These are phyloP conservation scores for Hippocampus mohnikei DNA, from an alignment of 2,113 vertebrate species.

Conservation along the genomic window DNA sequence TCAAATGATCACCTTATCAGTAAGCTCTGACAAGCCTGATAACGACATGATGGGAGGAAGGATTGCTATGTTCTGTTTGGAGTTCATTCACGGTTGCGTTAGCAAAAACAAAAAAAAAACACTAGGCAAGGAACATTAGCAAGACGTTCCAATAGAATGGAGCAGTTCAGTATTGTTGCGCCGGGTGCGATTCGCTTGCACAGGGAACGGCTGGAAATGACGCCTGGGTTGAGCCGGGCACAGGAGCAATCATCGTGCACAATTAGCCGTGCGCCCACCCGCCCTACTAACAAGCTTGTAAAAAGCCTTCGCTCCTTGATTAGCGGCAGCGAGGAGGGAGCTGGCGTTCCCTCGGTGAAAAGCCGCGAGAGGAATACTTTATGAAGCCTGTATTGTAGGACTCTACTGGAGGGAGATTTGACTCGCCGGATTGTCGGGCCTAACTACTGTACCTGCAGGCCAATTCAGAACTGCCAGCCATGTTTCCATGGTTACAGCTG, in stretches of 20 bases:
- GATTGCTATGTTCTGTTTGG: background rate
- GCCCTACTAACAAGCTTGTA: constrained; percentile 50
- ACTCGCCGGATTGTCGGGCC: background rate
- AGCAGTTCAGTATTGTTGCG: background rate
- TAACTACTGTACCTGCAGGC: constrained; percentile 5
- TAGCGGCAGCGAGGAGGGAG: constrained; percentile 28
- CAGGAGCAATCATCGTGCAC: constrained; percentile 44
- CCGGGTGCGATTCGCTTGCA: background rate
- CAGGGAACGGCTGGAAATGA: constrained; percentile 27
- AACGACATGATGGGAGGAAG: background rate
- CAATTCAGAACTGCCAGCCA: constrained; percentile 1
- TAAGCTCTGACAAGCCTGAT: too few species aligned
- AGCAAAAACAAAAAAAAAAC: background rate
- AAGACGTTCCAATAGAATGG: background rate
- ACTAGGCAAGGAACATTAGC: background rate
- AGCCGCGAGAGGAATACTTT: background rate
- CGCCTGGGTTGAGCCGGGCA: constrained; percentile 41
- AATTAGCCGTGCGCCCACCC: constrained; percentile 44
- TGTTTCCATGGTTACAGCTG: constrained; percentile 15
- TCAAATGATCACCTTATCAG: too few species aligned
- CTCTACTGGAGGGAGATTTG: background rate
- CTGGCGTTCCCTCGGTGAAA: background rate
- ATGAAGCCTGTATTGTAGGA: background rate
- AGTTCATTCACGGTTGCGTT: background rate
- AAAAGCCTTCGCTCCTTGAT: constrained; percentile 42